A percentile compares a stretch with the other conserved stretches of the same genome.
Evolutionary conservation across 2,113 vertebrate species (phyloP).

Genomic region (Spea bombifrons): DNA sequence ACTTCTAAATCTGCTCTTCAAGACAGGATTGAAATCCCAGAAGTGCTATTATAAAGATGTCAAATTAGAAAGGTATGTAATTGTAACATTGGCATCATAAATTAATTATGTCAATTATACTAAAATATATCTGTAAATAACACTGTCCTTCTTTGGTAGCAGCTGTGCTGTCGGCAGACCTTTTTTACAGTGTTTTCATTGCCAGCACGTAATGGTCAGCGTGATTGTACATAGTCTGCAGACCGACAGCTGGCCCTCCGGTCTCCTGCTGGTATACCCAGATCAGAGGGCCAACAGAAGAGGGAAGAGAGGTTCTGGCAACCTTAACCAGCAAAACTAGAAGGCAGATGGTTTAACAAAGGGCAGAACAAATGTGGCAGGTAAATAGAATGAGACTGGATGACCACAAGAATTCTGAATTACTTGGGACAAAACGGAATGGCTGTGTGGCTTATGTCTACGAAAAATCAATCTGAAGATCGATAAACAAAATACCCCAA

Average conservation of each 20-base stretch:
- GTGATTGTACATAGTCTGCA: constrained; percentile 35
- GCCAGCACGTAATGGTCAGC: constrained; percentile 19
- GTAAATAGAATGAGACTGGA: constrained; percentile 18
- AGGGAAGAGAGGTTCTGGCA: constrained; percentile 17
- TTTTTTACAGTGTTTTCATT: neutral
- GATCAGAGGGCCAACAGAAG: constrained; percentile 5
- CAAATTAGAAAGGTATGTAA: neutral
- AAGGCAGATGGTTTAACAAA: constrained; percentile 36
- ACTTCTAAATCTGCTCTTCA: no score
- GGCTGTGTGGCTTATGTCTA: no score
- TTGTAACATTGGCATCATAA: neutral
- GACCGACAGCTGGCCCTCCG: constrained; percentile 25
- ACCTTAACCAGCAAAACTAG: neutral
- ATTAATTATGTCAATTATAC: neutral
- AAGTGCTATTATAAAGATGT: no score
- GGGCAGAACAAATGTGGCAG: constrained; percentile 34
- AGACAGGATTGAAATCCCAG: no score
- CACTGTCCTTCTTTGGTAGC: neutral
- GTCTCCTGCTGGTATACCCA: constrained; percentile 23
- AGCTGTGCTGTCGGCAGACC: constrained; percentile 16
- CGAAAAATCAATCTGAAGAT: no score
- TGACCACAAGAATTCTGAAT: no score
- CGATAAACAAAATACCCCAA: no score
- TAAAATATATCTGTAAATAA: neutral
- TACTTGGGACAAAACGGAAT: no score